Base-by-base conservation (phyloP, 1,140 invertebrate genomes). In the Drosophila kikkawai region DNA sequence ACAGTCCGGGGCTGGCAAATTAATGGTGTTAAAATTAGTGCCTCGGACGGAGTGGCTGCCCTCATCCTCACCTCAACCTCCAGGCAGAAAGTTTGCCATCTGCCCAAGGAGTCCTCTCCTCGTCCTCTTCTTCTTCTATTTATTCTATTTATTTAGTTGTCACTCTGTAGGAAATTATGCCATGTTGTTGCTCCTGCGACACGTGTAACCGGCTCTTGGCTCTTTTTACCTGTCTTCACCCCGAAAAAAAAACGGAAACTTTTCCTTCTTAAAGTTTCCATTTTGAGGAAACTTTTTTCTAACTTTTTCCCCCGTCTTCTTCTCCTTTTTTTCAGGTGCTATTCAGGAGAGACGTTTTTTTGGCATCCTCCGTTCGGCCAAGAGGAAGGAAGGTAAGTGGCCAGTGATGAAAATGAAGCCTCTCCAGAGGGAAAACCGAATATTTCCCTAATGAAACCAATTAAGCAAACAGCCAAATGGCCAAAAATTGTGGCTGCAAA, bases 1-100 rank as follows among this genome's bases (percentile, higher is more conserved):
- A 22, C 22, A 22, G 26, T 51, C 36, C 71, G 61, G 50, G 50
- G 39, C 61, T 66, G 42, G 56, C 65, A 91, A 91, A 91, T 91
- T 91, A 91, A 91, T 91, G 88, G 84, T 82, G 84, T 88, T 91
- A 77, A 83, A 84, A 91, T 91, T 91, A 88, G 80, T 70, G 79
- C 67, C 74, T 44, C 53, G 71, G 81, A 73, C 66, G 59, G 66
- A 82, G 73, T 57, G 67, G 44, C 50, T 59, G 65, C 61, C 80
- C 56, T 73, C 77, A 73, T 75, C 59, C 50, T 77, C 22, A 11
- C 47, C 47, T 29, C 22, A 44, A 9, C 17, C 4, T 4, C n/a
- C 32, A 59, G 47, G 41, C 39, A 17, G 8, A 71, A 79, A 79
- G 67, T 79, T 79, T 78, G 48, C 64, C 67, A 60, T 32, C 61